Evolutionary conservation across 2,113 vertebrate genomes (phyloP).

Genomic region (Rhynchomys soricoides): DNA sequence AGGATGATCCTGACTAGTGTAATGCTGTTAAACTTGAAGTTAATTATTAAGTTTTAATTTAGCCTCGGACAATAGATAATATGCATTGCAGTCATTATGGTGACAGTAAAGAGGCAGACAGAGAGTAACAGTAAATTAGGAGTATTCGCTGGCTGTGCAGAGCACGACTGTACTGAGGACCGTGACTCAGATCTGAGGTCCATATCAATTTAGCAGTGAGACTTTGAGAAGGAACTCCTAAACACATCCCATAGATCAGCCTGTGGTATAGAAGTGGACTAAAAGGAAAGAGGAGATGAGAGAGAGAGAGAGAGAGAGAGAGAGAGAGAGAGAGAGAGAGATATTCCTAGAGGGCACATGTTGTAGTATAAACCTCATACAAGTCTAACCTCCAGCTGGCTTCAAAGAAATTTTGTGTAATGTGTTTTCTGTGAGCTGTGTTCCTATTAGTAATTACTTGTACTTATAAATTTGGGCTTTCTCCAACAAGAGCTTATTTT

Average conservation of each 20-base stretch:
- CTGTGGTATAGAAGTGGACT: neutral
- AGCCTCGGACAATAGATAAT: neutral
- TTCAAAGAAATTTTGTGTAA: neutral
- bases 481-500: slow-evolving; percentile 33
- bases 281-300: neutral
- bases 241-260: neutral
- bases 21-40: neutral
- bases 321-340: neutral
- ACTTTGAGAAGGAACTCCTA: neutral
- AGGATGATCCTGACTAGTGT: neutral
- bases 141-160: neutral
- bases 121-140: neutral
- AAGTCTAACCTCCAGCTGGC: neutral
- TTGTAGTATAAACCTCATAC: neutral
- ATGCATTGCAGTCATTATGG: neutral
- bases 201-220: neutral
- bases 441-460: slow-evolving; percentile 36
- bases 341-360: neutral
- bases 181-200: neutral
- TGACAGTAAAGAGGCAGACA: neutral
- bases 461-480: neutral
- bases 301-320: neutral
- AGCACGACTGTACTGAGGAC: neutral
- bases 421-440: slow-evolving; percentile 40
- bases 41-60: slow-evolving; percentile 29